Evolutionary conservation across 2,113 vertebrate species (phyloP), one percentile per base, ranked within the genome.

Genomic region (Gymnocephalus cernua): DNA sequence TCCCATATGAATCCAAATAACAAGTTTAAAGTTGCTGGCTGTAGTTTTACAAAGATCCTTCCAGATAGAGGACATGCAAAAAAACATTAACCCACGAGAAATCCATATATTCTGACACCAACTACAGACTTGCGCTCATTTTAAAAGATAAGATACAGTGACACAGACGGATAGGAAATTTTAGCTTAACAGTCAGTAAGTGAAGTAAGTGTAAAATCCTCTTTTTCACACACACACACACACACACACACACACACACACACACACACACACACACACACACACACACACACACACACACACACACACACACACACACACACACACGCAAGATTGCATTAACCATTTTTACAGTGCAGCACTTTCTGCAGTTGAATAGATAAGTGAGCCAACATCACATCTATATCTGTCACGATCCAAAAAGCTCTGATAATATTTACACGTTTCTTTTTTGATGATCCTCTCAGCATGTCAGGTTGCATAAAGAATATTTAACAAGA

Each of bases 351-450:
- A 15, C 77, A 29, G n/a, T 14, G 73, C 56, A 68, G 79, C 82
- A 87, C 73, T 83, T 83, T 69, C 70, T 66, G 71, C 50, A 68
- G 35, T 58, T 72, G 78, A 87, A 84, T 79, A 79, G 54, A 71
- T 74, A 79, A 84, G 63, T 67, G 56, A 65, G 69, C 56, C 74
- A 63, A 53, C 58, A 61, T 74, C 65, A 47, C 67, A 80, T 86
- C 64, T 6, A 4, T 32, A 75, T 81, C 71, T 63, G 81, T 80
- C 76, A 48, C 13, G 50, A 88, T 72, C 64, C 69, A 74, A 80
- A 66, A 73, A 25, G 72, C 68, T 80, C 71, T 50, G 61, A 85
- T 77, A 82, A 80, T 83, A 83, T 89, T 89, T 88, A 81, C 69
- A 77, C 81, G 73, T 56, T 81, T 70, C n/a, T 35, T 56, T 77